Evolutionary conservation across 2,113 vertebrate genomes (phyloP), one percentile per base, ranked within the genome.

Genomic region (Pardalotus punctatus): DNA sequence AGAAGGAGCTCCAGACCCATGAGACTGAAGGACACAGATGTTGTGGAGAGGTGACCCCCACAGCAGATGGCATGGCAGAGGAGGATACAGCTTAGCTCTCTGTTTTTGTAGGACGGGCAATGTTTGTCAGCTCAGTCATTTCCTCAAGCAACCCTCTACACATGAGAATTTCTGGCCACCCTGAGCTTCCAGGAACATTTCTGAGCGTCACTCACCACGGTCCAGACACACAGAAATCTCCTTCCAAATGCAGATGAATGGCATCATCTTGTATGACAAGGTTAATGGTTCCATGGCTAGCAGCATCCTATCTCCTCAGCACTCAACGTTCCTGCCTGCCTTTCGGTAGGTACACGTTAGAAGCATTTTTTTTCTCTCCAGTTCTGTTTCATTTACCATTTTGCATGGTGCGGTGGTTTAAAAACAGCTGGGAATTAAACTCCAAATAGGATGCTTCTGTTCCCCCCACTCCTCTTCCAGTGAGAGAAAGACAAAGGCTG

Each of bases 111-210:
- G 48, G 8, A 45, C 3, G 19, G 53, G 22, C n/a, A 67, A 4
- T 28, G 14, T 17, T 58, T 61, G 12, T 43, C 31, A 54, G 16
- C 38, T 83, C 42, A 51, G 27, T 38, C 8, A 45, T 60, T 66
- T 85, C 35, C 13, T 54, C 14, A 20, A 47, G 43, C 10, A 50
- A 23, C 23, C 10, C 29, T 54, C 31, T 35, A 23, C 23, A n/a
- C 25, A 25, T 0, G 0, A 70, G 60, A 74, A 71, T 17, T 60
- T 72, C 35, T 60, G 61, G 12, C 22, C 27, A 45, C 25, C 4
- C 13, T 47, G 14, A 51, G 43, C 36, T 24, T 64, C 43, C 33
- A 53, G 12, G 6, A 76, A 17, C 1, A 1, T 54, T 76, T 66
- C 47, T 66, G 35, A 31, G 21, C 11, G 24, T 36, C 24, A 20